These are phyloP conservation scores for Athalia rosae DNA, from an alignment of 2,888 invertebrate species.

Conservation along the genomic window DNA sequence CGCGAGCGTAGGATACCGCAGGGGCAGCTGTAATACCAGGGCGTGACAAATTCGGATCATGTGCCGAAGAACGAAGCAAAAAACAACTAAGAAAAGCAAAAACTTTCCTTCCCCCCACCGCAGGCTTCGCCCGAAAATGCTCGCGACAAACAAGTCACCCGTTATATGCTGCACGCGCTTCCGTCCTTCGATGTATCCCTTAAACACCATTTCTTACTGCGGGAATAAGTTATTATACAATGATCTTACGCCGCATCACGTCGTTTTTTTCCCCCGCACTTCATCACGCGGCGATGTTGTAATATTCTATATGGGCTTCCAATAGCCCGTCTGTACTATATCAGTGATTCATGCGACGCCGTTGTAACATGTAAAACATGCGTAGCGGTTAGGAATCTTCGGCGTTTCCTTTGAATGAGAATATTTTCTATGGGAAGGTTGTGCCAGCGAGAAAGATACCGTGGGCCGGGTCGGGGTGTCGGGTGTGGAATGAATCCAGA, in stretches of 20 bases:
- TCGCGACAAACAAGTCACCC: no score
- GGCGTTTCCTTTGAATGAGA: conserved; percentile 39
- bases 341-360: conserved; percentile 33
- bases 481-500: conserved; percentile 42
- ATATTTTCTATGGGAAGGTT: conserved; percentile 10
- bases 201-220: no score
- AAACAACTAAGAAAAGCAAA: background rate
- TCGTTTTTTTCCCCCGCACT: no score
- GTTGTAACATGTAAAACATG: conserved; percentile 3
- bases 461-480: background rate
- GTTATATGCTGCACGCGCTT: background rate
- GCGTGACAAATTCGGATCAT: conserved; percentile 41
- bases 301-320: background rate
- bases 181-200: no score
- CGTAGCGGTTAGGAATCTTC: conserved; percentile 25
- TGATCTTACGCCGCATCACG: no score
- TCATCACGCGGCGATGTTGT: background rate
- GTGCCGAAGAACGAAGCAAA: background rate
- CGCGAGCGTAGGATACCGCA: background rate
- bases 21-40: conserved; percentile 33
- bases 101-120: no score
- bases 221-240: no score
- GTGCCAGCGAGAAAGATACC: background rate
- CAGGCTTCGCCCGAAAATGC: no score
- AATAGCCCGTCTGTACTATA: background rate